Conservation (phyloP, 2,797 vertebrate species). For the Sternarchorhynchus goeldii region DNA sequence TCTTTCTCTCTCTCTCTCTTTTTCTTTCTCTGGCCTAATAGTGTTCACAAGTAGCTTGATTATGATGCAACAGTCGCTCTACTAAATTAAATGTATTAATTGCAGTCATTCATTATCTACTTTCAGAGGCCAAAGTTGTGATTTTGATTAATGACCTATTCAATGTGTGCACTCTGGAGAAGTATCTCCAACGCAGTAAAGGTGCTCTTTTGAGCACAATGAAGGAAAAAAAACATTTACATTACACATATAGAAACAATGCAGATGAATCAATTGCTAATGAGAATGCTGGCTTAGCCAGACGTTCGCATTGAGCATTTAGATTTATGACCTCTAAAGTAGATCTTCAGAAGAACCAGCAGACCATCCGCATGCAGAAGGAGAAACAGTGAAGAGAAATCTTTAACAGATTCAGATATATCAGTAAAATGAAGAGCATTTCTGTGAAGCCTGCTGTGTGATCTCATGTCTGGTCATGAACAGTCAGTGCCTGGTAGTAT, state of each 20-base stretch:
- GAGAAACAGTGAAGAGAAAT: conserved; percentile 16
- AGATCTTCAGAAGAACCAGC: conserved; percentile 41
- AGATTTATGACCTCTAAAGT: conserved; percentile 66
- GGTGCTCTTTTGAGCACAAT: too few relatives aligned
- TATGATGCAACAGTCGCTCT: not conserved
- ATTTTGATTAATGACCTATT: not conserved
- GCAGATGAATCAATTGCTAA: conserved; percentile 81
- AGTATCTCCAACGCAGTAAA: not conserved
- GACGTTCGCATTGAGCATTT: conserved; percentile 69
- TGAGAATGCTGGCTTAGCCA: conserved; percentile 78
- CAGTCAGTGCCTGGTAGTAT: conserved; percentile 26
- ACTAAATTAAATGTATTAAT: conserved; percentile 2
- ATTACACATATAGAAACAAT: conserved; percentile 69
- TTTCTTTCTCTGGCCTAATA: too few relatives aligned
- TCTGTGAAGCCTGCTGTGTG: conserved; percentile 14
- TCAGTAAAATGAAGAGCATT: conserved; percentile 29
- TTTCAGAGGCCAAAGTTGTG: not conserved
- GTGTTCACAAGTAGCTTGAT: too few relatives aligned
- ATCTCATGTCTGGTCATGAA: conserved; percentile 36
- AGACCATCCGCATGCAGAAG: conserved; percentile 26
- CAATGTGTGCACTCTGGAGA: not conserved
- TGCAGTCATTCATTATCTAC: conserved; percentile 5
- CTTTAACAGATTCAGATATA: conserved; percentile 12
- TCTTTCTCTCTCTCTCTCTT: too few relatives aligned
- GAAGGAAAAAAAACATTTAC: conserved; percentile 40